Evolutionary conservation across 2,797 vertebrate genomes (phyloP).

Genomic region (Lates japonicus): DNA sequence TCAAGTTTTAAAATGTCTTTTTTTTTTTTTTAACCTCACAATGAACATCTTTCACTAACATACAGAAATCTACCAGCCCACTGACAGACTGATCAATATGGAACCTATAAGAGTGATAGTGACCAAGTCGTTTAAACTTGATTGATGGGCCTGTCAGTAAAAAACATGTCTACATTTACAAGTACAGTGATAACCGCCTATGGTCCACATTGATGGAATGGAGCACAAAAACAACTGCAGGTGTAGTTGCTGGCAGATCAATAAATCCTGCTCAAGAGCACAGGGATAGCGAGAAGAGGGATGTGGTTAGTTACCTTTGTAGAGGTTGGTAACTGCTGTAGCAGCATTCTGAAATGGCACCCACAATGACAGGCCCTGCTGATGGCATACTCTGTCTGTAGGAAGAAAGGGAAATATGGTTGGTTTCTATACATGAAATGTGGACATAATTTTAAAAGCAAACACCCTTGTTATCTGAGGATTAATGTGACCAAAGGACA

Average conservation of each 20-base stretch:
- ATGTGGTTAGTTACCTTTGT: conserved; percentile 92
- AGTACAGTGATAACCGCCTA: neutral
- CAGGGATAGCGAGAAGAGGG: neutral
- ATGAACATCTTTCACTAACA: conserved; percentile 7
- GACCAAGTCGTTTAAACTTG: conserved; percentile 26
- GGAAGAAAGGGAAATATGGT: conserved; percentile 20
- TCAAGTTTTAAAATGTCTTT: neutral
- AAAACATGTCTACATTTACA: conserved; percentile 19
- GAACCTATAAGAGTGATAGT: conserved; percentile 23
- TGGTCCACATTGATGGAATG: neutral
- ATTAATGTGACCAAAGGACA: conserved; percentile 11
- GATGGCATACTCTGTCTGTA: conserved; percentile 97
- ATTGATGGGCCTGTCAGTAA: conserved; percentile 20
- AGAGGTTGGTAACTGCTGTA: conserved; percentile 98
- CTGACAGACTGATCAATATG: conserved; percentile 32
- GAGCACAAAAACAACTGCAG: conserved; percentile 10
- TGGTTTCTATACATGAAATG: neutral
- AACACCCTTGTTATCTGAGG: neutral
- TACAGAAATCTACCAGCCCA: conserved; percentile 9
- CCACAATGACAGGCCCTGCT: conserved; percentile 97
- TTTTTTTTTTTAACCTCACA: neutral
- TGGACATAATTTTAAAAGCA: neutral
- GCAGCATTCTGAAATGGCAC: conserved; percentile 99
- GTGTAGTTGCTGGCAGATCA: neutral
- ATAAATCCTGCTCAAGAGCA: conserved; percentile 18